Base-by-base conservation (phyloP, 2,113 vertebrate genomes). In the Pterocles gutturalis region DNA sequence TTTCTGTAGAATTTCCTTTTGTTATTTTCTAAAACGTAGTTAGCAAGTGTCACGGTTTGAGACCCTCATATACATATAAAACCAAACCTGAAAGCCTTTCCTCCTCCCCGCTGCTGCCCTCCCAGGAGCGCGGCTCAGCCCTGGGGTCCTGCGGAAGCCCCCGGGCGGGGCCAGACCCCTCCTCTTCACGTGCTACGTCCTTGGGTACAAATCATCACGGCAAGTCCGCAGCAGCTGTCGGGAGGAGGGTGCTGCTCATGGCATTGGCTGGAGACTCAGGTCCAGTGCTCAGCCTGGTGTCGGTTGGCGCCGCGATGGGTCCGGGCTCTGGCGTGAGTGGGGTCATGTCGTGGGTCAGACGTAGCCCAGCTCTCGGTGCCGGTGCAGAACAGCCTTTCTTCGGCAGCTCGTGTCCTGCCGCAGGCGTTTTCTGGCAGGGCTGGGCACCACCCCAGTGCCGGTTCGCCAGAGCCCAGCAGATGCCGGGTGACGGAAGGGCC, bases 1-100 rank as follows among this genome's bases (percentile, higher is more conserved):
- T 92, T 96, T 70, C 71, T 85, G 8, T 77, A 62, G 41, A 91
- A 89, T 81, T 95, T 53, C 65, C 76, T 84, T 96, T 88, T 90
- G 55, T 94, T 85, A 20, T 89, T 84, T 93, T 72, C 77, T 77
- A 20, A 85, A 77, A 66, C 25, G 66, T 36, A 79, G 80, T 92
- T 94, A 92, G n/a, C 70, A 45, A 77, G 51, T 43, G 75, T 88
- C 78, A 48, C 38, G 0, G 1, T 54, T 45, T 48, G 87, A 43
- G 45, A 57, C 61, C 53, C 62, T 64, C 20, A 7, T 66, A 4
- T 43, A 45, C 36, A 15, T 55, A 38, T 2, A 54, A 61, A 77
- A 29, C 75, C 26, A 7, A 73, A 53, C 14, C 19, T 43, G 38
- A 57, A 58, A 58, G 58, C 81, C 64, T 34, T 33, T 80, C 25